Percentiles rank a stretch among this genome's conserved stretches.
phyloP scores from a whole-genome alignment of 2,113 vertebrate species.

The Brienomyrus longianalis region DNA sequence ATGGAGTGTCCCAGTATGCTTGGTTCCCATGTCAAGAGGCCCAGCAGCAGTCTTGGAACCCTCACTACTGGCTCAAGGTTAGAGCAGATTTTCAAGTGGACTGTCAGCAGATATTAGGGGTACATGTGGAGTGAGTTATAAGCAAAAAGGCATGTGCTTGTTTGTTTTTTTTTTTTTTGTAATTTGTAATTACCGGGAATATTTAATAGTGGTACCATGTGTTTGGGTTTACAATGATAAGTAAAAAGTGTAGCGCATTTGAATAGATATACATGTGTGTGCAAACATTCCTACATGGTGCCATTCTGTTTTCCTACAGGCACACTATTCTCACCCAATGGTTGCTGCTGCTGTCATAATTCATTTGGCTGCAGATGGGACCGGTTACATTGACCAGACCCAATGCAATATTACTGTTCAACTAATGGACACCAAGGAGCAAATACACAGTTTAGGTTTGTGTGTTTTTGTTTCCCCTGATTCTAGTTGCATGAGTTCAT shows the following conservation, averaged over 20 bases:
- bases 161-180: neutral
- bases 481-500: neutral
- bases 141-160: neutral
- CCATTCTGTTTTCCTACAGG: conserved; percentile 52
- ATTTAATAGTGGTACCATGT: neutral
- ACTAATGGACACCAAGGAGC: conserved; percentile 84
- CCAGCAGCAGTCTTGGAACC: conserved; percentile 58
- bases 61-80: conserved; percentile 86
- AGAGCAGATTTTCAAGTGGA: conserved; percentile 31
- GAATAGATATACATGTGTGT: neutral
- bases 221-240: neutral
- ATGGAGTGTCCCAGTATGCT: conserved; percentile 84
- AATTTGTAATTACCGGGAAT: neutral
- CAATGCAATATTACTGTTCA: conserved; percentile 87
- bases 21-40: conserved; percentile 88
- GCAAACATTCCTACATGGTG: too few species aligned
- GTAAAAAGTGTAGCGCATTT: neutral
- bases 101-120: neutral
- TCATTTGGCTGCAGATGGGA: conserved; percentile 89
- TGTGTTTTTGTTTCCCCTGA: neutral
- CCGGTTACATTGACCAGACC: conserved; percentile 79
- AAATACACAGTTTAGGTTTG: conserved; percentile 83
- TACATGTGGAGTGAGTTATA: neutral
- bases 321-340: conserved; percentile 87
- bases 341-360: conserved; percentile 91